Base-by-base conservation (phyloP, 2,888 invertebrate species). In the Galerucella calmariensis region DNA sequence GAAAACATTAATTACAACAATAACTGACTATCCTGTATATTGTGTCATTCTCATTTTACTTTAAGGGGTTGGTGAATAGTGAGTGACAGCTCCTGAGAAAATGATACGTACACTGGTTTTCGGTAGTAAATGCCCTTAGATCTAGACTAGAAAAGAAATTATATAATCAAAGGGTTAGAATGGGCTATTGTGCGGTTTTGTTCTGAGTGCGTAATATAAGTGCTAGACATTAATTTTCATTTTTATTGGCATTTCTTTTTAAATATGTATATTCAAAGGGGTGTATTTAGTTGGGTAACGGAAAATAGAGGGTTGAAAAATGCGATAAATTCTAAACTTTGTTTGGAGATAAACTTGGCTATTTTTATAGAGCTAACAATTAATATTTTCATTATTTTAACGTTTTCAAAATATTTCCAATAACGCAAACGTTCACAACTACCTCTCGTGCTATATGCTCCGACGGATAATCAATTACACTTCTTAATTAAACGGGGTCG, bases 1-100 rank as follows among this genome's bases (percentile, higher is more conserved):
- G 70, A 73, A 71, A 78, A 79, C 80, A 80, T 80, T 79, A 80
- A 80, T 80, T 79, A 79, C 78, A 59, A 78, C 76, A 79, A 78
- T 80, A 72, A 77, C 73, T 75, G 78, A 75, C 74, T 77, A 77
- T 76, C 69, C 74, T 70, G 71, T 71, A 75, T 72, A 72, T 72
- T 66, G 72, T 75, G 75, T 75, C 75, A 68, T 51, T 68, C 65
- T 53, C 69, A 65, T 63, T 72, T 76, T 53, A 71, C 14, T 71
- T 51, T 56, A 41, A 27, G 67, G 72, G 70, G 75, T 72, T 66
- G 69, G 69, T 61, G 67, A 69, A 75, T 75, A 14, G 72, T 72
- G 69, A 75, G 67, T 75, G 75, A 72, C 75, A 69, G 72, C 75
- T 69, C 69, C 69, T 75, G 75, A 75, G 75, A 75, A 75, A 72